Evolutionary conservation across 2,113 vertebrate genomes (phyloP).

Genomic region (Chascanopsetta lugubris): DNA sequence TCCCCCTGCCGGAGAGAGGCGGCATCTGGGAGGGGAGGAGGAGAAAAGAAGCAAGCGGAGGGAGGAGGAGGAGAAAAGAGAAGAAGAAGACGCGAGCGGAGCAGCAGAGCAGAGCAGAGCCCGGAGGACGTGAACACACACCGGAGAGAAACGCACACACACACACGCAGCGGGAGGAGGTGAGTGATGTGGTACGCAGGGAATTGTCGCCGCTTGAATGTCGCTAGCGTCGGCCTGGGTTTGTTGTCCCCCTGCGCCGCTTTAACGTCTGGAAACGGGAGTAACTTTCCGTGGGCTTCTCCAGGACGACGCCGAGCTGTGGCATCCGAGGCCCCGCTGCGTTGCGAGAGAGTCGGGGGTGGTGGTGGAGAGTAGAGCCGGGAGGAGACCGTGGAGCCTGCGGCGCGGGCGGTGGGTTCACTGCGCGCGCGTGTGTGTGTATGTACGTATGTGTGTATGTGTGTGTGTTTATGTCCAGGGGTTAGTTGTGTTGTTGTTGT

Average conservation of each 20-base stretch:
- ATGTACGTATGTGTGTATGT: neutral
- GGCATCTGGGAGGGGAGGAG: conserved; percentile 58
- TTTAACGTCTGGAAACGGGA: conserved; percentile 17
- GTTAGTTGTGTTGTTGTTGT: neutral
- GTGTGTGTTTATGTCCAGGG: neutral
- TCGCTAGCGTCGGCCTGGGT: too few relatives aligned
- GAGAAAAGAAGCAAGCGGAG: conserved; percentile 50
- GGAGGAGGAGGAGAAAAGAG: conserved; percentile 36
- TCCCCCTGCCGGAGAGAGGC: conserved; percentile 57
- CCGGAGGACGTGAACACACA: conserved; percentile 55
- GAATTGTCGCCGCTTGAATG: neutral
- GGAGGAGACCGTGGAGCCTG: conserved; percentile 32
- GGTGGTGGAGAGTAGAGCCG: conserved; percentile 21
- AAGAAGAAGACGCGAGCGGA: conserved; percentile 44
- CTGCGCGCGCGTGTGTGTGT: neutral
- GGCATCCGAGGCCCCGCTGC: conserved; percentile 44
- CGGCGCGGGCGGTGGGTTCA: conserved; percentile 16
- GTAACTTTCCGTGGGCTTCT: conserved; percentile 50
- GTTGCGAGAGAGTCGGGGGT: conserved; percentile 42
- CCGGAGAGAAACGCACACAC: too few relatives aligned
- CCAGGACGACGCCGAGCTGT: conserved; percentile 29
- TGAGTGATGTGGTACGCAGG: conserved; percentile 59
- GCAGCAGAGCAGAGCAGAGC: conserved; percentile 45
- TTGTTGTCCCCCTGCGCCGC: neutral
- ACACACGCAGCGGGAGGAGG: too few relatives aligned